Evolutionary conservation across 2,888 invertebrate genomes (phyloP).

Genomic region (Acanthosepion esculentum): DNA sequence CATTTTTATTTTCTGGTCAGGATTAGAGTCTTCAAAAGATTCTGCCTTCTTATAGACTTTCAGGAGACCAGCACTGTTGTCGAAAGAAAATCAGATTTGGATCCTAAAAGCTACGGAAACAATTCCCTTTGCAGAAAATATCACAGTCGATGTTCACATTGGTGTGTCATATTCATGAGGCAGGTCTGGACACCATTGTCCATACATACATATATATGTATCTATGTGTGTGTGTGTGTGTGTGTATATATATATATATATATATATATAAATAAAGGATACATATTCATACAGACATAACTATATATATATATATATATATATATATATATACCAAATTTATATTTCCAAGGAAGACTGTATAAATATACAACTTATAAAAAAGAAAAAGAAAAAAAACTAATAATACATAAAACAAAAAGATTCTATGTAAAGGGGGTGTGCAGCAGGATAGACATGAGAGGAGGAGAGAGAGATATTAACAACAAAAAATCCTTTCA

Average conservation of each 20-base stretch:
- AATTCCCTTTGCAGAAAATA: not conserved
- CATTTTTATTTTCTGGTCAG: conserved; percentile 5
- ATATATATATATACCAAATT: not conserved
- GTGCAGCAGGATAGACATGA: not conserved
- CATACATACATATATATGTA: no score
- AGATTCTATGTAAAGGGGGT: not conserved
- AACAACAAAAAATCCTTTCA: not conserved
- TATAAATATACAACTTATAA: no score
- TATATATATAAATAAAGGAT: no score
- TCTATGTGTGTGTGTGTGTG: no score
- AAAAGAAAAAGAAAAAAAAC: no score
- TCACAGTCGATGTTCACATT: not conserved
- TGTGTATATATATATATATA: no score
- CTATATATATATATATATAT: no score
- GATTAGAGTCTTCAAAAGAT: conserved; percentile 33
- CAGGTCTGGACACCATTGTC: not conserved
- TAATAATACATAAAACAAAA: no score
- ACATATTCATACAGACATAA: no score
- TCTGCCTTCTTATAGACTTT: not conserved
- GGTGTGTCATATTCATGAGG: conserved; percentile 33
- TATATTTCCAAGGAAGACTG: no score
- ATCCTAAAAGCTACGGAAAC: conserved; percentile 33
- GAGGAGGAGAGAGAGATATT: not conserved
- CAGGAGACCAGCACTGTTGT: conserved; percentile 13
- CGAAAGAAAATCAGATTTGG: conserved; percentile 33